Evolutionary conservation across 1,140 invertebrate genomes (phyloP), one percentile per base, ranked within the genome.

Genomic region (Ips typographus): DNA sequence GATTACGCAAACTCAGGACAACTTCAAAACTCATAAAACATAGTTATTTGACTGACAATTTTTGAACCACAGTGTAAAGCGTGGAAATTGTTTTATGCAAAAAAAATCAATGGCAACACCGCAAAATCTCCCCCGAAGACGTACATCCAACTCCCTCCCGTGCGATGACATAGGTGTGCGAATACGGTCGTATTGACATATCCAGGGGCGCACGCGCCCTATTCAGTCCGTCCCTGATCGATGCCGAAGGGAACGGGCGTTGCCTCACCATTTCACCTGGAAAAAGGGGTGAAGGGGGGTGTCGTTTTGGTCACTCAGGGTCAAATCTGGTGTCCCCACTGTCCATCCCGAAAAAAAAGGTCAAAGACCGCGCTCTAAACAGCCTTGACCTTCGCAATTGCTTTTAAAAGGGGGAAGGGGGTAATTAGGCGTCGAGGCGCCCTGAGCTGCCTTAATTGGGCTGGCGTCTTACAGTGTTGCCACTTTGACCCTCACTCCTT

Each of bases 231-330:
- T 49, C 40, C 38, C 42, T 57, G 58, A 68, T 68, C 65, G 57
- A 68, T 68, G 43, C 44, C 44, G 44, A 43, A 51, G 65, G 65
- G 65, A 68, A 52, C 65, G 65, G 65, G 65, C 65, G 65, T 68
- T 68, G 65, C 65, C 65, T 68, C 58, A 57, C 65, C 39, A 68
- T 68, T 60, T 68, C 57, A 68, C 65, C 65, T 68, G 65, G 44
- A 59, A 51, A 40, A 59, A 36, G 42, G 65, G 44, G 37, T 37
- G n/a, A 58, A 3, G 47, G 40, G 58, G 58, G 40, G 49, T n/a
- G 4, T 5, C n/a, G 52, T 47, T 4, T 47, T n/a, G 44, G n/a
- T 47, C 4, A n/a, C 4, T 4, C 44, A n/a, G 36, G 4, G 4
- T 47, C 44, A 47, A 47, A 47, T 47, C 4, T 22, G 22, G 22